phyloP scores from a whole-genome alignment of 2,797 vertebrate genomes.

The Pipistrellus pipistrellus region DNA sequence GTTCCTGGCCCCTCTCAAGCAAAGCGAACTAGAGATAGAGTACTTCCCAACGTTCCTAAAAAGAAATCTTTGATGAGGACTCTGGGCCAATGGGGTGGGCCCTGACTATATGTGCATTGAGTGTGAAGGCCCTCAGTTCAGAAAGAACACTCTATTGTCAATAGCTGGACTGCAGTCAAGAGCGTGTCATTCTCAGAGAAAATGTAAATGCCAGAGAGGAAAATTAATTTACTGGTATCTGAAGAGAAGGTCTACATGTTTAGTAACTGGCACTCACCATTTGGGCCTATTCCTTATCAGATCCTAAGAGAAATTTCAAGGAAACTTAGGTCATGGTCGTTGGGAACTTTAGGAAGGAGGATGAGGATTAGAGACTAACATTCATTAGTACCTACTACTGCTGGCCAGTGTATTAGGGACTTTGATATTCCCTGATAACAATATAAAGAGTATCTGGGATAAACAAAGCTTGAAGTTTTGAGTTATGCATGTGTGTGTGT shows the following conservation, averaged over 20 bases:
- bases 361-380: not conserved
- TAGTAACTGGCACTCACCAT: not conserved
- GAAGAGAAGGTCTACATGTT: not conserved
- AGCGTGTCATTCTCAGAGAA: conserved; percentile 4
- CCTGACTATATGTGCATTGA: not conserved
- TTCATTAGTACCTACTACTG: not conserved
- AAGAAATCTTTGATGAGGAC: not conserved
- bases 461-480: conserved; percentile 2
- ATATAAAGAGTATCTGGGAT: not conserved
- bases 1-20: not conserved
- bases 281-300: not conserved
- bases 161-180: not conserved
- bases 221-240: not conserved
- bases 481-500: no score
- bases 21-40: not conserved
- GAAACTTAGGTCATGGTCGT: not conserved
- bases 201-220: not conserved
- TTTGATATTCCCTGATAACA: not conserved
- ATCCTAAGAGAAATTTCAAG: conserved; percentile 16
- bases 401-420: not conserved
- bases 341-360: not conserved
- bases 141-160: not conserved
- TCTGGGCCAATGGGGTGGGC: not conserved
- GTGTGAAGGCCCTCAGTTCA: not conserved
- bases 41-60: not conserved